Percentiles rank a stretch among this genome's conserved stretches.
phyloP scores from a whole-genome alignment of 1,140 invertebrate genomes.

The Brachionus koreanus region DNA sequence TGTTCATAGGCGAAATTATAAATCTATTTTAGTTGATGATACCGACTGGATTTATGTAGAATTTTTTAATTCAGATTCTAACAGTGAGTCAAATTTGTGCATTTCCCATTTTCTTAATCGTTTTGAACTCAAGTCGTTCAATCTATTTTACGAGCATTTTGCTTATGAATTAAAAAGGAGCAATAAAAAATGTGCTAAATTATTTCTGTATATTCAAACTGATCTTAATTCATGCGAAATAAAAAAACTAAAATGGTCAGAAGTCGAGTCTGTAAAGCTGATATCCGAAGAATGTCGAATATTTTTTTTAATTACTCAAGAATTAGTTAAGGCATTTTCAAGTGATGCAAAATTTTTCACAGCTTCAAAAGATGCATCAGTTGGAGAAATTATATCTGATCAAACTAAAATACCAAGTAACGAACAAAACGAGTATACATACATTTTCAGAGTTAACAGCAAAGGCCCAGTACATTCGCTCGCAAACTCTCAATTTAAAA shows the following conservation, averaged over 20 bases:
- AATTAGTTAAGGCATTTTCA: not conserved
- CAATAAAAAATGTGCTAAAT: not conserved
- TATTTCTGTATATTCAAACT: conserved; percentile 1
- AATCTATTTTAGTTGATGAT: conserved; percentile 21
- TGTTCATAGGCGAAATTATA: conserved; percentile 39
- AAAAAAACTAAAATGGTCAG: not conserved
- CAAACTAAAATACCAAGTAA: not conserved
- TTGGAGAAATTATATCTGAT: not conserved
- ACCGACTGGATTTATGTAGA: conserved; percentile 26
- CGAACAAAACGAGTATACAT: not conserved
- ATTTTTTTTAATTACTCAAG: conserved; percentile 23
- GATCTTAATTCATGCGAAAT: not conserved
- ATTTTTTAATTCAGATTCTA: not conserved
- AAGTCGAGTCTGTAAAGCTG: not conserved
- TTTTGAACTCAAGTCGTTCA: not conserved
- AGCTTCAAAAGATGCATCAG: not conserved
- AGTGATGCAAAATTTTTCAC: not conserved
- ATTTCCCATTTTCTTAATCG: not conserved
- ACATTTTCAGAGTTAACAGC: not conserved
- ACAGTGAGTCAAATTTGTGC: not conserved
- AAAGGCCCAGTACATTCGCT: conserved; percentile 1
- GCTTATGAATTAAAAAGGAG: not conserved
- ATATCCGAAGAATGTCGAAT: not conserved
- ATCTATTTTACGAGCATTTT: not conserved
- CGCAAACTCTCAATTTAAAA: conserved; percentile 29